These are phyloP conservation scores for Bruchidius siliquastri DNA, from an alignment of 2,888 invertebrate genomes.

Conservation along the genomic window DNA sequence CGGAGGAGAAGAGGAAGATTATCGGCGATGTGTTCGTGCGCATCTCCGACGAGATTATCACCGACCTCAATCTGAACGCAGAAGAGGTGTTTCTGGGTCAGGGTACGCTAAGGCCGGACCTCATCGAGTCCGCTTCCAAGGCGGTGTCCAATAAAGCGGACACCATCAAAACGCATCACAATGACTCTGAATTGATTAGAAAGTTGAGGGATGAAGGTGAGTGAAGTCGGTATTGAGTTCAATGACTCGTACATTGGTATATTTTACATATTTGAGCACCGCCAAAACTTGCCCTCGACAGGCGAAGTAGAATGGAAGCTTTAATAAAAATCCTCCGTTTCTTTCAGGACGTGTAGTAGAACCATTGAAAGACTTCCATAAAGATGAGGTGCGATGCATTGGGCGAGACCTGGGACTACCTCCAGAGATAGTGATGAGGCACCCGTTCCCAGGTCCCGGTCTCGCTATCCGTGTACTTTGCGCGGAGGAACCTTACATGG, in stretches of 20 bases:
- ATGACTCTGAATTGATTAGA: constrained; percentile 93
- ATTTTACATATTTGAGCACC: too few relatives aligned
- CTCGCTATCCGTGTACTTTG: constrained; percentile 94
- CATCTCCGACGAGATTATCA: constrained; percentile 85
- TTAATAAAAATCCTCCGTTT: too few relatives aligned
- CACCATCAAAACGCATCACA: constrained; percentile 98
- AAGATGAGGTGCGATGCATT: constrained; percentile 90
- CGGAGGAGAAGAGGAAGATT: constrained; percentile 97
- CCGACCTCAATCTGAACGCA: constrained; percentile 81
- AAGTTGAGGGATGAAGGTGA: constrained; percentile 58
- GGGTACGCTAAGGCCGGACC: constrained; percentile 94
- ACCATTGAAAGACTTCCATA: constrained; percentile 98
- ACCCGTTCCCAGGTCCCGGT: constrained; percentile 98
- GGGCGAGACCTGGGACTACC: constrained; percentile 90
- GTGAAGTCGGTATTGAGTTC: too few relatives aligned
- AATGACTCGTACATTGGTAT: too few relatives aligned
- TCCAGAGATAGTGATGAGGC: constrained; percentile 80
- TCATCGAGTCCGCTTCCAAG: constrained; percentile 94
- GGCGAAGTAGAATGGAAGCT: too few relatives aligned
- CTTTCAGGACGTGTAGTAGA: constrained; percentile 77
- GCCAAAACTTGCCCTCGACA: too few relatives aligned
- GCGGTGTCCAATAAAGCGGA: constrained; percentile 82
- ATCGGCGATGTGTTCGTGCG: constrained; percentile 98
- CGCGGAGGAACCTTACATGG: constrained; percentile 91
- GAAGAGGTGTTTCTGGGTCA: constrained; percentile 91